Evolutionary conservation across 2,113 vertebrate genomes (phyloP), one percentile per base, ranked within the genome.

Genomic region (Ascaphus truei): DNA sequence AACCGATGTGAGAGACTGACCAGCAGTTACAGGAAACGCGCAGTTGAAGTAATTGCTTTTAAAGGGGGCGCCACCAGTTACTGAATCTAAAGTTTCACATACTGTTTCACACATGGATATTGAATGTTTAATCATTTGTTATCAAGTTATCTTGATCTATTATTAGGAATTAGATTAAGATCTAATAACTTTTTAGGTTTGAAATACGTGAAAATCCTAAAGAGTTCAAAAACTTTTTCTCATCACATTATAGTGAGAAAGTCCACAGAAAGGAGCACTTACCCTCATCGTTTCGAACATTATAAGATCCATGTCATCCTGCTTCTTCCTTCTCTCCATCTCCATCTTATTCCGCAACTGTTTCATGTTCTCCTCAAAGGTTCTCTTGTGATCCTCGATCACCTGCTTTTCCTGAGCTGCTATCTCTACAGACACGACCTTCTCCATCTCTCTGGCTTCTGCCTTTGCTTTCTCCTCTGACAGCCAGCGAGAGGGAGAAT

Each of bases 341-440:
- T 52, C 22, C 39, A 72, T 11, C 20, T 75, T 75, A 41, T 75
- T 39, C n/a, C 25, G 4, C 48, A 78, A 23, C 22, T 47, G 69
- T 7, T n/a, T 7, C 0, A 71, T 2, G n/a, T 75, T 65, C 47
- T 68, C 57, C 3, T 29, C 13, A 2, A 59, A 4, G 9, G 56
- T 36, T 7, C 13, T 67, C 5, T 26, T 8, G 26, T 50, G 3
- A 3, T 71, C 62, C 8, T 57, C 4, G 2, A 52, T 1, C 20
- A 39, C 59, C 30, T 62, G 43, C 11, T 31, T 7, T 18, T 60
- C 5, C 13, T 18, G 39, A 20, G 11, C 33, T 13, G 23, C 12
- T 7, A 75, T 16, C 33, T 18, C 11, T 20, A 64, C 20, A 5
- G 23, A 18, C 11, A 31, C n/a, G 29, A 60, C 45, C 26, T 30